Conservation (phyloP, 2,888 invertebrate species). For the Cosmorhoe ocellata region DNA sequence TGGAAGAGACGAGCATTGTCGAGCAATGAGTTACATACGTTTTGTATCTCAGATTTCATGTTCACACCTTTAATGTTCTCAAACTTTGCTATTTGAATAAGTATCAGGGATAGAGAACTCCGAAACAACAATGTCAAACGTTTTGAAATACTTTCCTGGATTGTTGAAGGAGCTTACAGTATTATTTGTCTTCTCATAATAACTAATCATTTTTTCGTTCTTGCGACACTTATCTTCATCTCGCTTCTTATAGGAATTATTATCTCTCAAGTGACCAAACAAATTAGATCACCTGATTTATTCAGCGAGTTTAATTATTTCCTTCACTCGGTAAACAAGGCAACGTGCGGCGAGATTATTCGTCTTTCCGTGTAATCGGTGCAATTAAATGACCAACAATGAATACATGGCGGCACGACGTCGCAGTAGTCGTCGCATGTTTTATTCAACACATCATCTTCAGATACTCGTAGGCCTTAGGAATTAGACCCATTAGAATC, state of each 20-base stretch:
- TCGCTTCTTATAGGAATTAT: too few species aligned
- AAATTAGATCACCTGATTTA: constrained; percentile 5
- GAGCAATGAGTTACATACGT: too few species aligned
- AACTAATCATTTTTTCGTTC: too few species aligned
- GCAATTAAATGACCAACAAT: constrained; percentile 48
- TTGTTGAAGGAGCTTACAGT: too few species aligned
- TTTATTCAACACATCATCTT: constrained; percentile 47
- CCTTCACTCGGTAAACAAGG: constrained; percentile 21
- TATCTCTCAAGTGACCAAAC: background rate
- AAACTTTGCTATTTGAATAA: too few species aligned
- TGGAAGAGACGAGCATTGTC: background rate
- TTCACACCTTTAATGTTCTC: too few species aligned
- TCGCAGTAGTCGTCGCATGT: constrained; percentile 25
- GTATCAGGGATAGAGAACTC: too few species aligned
- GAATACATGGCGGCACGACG: constrained; percentile 37
- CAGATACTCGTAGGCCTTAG: constrained; percentile 23
- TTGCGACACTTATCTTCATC: too few species aligned
- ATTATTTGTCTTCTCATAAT: too few species aligned
- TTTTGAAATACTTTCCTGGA: too few species aligned
- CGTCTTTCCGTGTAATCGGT: constrained; percentile 35
- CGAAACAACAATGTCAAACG: too few species aligned
- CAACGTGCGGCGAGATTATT: constrained; percentile 29
- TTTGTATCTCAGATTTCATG: too few species aligned
- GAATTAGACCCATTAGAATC: constrained; percentile 6
- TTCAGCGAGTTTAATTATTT: constrained; percentile 13